Evolutionary conservation across 2,888 invertebrate species (phyloP).

Genomic region (Lamproptera curius): DNA sequence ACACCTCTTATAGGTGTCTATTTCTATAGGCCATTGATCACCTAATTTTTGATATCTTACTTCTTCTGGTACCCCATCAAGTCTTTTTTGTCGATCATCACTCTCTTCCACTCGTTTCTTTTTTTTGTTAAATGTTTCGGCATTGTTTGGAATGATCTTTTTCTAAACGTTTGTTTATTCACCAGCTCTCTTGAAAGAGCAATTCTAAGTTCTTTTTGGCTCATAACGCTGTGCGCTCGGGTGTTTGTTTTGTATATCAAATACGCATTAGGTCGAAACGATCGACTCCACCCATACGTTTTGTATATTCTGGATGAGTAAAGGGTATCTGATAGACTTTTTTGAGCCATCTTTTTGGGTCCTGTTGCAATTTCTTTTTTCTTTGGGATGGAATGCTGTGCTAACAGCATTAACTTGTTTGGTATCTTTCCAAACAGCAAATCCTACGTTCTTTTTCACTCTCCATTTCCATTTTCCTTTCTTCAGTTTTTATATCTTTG

Average conservation of each 20-base stretch:
- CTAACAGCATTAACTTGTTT: conserved; percentile 30
- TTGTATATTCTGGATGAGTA: no score
- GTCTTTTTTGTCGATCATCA: conserved; percentile 23
- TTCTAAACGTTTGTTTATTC: conserved; percentile 23
- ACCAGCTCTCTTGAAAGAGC: conserved; percentile 26
- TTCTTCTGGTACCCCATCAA: conserved; percentile 27
- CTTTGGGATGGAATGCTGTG: no score
- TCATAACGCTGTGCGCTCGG: conserved; percentile 24
- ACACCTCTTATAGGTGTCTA: no score
- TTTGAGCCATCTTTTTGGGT: no score
- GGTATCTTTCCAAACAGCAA: no score
- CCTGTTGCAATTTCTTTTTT: conserved; percentile 24
- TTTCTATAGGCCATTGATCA: conserved; percentile 26
- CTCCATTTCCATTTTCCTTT: conserved; percentile 34
- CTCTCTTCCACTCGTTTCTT: conserved; percentile 5
- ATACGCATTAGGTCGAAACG: conserved; percentile 29
- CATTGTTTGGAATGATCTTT: conserved; percentile 24
- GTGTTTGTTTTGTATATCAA: conserved; percentile 24
- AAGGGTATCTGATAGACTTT: no score
- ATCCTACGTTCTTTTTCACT: conserved; percentile 28
- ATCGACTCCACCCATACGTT: no score
- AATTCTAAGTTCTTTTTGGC: conserved; percentile 28
- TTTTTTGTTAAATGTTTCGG: conserved; percentile 22
- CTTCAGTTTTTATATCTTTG: conserved; percentile 16
- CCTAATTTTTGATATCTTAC: conserved; percentile 27